phyloP scores from a whole-genome alignment of 2,797 vertebrate genomes.

The Macrochelys suwanniensis region DNA sequence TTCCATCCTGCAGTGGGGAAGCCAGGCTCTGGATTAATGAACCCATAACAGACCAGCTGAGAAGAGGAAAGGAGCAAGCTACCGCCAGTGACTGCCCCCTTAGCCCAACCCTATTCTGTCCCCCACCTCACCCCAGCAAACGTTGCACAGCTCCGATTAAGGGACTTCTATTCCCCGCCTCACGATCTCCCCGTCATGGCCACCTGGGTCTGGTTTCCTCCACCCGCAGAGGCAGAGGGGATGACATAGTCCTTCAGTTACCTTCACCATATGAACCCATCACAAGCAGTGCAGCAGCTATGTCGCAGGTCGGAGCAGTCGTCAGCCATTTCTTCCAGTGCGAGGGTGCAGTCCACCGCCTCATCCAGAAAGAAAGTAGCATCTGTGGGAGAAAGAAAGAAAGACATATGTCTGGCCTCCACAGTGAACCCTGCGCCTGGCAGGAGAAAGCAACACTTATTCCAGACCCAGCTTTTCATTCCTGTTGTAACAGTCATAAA shows the following conservation, averaged over 20 bases:
- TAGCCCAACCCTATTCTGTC: background rate
- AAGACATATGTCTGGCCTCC: slow-evolving; percentile 74
- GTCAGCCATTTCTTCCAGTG: slow-evolving; percentile 44
- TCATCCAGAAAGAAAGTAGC: slow-evolving; percentile 65
- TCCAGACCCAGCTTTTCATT: slow-evolving; percentile 78
- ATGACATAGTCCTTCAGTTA: background rate
- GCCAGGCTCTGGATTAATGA: background rate
- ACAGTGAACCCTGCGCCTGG: slow-evolving; percentile 73
- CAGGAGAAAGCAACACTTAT: slow-evolving; percentile 69
- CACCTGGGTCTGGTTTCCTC: background rate
- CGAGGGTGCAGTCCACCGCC: slow-evolving; percentile 50
- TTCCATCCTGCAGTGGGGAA: background rate
- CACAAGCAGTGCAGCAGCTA: background rate
- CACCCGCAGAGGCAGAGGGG: slow-evolving; percentile 21
- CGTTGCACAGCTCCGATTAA: background rate
- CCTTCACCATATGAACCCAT: slow-evolving; percentile 1
- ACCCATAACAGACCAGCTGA: background rate
- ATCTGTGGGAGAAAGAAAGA: slow-evolving; percentile 66
- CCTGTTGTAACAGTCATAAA: slow-evolving; percentile 78
- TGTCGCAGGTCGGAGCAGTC: slow-evolving; percentile 27
- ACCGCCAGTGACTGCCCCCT: background rate
- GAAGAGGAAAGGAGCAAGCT: background rate
- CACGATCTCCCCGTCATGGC: background rate
- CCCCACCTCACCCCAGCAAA: background rate
- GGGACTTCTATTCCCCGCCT: background rate